phyloP scores from a whole-genome alignment of 2,797 vertebrate genomes.

The Pristis pectinata region DNA sequence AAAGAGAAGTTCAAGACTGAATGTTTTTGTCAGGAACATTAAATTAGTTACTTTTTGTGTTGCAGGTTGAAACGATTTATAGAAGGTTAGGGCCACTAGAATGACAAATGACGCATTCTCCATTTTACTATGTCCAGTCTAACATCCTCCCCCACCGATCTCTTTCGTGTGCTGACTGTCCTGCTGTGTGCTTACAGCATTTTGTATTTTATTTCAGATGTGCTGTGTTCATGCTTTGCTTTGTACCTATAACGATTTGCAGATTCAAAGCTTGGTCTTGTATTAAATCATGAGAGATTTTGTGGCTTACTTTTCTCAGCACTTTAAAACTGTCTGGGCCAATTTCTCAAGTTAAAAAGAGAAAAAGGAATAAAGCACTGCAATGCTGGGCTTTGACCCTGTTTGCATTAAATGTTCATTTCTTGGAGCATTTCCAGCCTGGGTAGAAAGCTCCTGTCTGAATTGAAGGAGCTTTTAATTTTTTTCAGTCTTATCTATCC shows the following conservation, averaged over 20 bases:
- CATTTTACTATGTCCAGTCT: neutral
- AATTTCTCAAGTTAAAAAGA: neutral
- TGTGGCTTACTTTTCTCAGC: neutral
- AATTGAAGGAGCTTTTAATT: neutral
- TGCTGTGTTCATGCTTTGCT: neutral
- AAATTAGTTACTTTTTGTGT: too few species aligned
- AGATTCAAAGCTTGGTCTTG: neutral
- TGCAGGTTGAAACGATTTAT: too few species aligned
- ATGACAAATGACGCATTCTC: too few species aligned
- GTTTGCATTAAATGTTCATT: neutral
- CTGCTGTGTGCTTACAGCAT: neutral
- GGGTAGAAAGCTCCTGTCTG: neutral
- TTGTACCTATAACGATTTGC: neutral
- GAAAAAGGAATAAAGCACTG: neutral
- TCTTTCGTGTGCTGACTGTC: neutral
- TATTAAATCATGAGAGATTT: neutral
- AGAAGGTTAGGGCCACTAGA: too few species aligned
- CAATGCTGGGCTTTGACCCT: neutral
- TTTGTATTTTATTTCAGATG: neutral
- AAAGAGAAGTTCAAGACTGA: too few species aligned
- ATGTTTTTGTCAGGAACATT: too few species aligned
- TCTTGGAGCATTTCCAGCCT: neutral
- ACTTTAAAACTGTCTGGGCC: neutral
- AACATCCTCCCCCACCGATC: neutral
- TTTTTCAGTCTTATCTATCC: neutral